Conservation (phyloP, 2,113 vertebrate species). For the Hirundichthys speculiger region DNA sequence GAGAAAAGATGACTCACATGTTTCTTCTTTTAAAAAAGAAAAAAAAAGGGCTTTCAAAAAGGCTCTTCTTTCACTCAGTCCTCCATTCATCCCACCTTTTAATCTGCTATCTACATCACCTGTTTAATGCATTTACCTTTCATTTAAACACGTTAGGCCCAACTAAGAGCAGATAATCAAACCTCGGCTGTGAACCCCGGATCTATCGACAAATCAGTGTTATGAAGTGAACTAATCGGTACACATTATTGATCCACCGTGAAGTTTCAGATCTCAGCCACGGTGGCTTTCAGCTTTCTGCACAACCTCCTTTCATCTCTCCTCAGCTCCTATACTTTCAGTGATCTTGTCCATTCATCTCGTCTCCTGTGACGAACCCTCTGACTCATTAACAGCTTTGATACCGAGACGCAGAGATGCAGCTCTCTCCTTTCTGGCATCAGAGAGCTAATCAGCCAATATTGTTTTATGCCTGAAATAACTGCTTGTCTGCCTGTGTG, state of each 20-base stretch:
- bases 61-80: conserved; percentile 17
- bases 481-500: conserved; percentile 30
- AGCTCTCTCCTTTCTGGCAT: conserved; percentile 10
- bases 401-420: conserved; percentile 12
- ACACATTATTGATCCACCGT: conserved; percentile 47
- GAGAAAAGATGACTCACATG: neutral
- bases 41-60: neutral
- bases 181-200: neutral
- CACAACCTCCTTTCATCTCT: conserved; percentile 33
- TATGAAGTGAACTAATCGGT: conserved; percentile 10
- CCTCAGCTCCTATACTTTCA: conserved; percentile 31
- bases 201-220: conserved; percentile 12
- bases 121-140: conserved; percentile 31
- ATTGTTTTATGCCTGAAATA: conserved; percentile 14
- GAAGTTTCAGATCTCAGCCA: conserved; percentile 41
- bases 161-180: neutral
- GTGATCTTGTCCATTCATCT: conserved; percentile 51
- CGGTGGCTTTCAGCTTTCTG: conserved; percentile 6
- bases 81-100: conserved; percentile 10
- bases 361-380: conserved; percentile 58
- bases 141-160: neutral
- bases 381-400: conserved; percentile 47
- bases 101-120: conserved; percentile 22
- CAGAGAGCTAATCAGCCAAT: conserved; percentile 39
- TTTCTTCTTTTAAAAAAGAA: conserved; percentile 5